Evolutionary conservation across 2,113 vertebrate species (phyloP), one percentile per base, ranked within the genome.

Genomic region (Aepyceros melampus): DNA sequence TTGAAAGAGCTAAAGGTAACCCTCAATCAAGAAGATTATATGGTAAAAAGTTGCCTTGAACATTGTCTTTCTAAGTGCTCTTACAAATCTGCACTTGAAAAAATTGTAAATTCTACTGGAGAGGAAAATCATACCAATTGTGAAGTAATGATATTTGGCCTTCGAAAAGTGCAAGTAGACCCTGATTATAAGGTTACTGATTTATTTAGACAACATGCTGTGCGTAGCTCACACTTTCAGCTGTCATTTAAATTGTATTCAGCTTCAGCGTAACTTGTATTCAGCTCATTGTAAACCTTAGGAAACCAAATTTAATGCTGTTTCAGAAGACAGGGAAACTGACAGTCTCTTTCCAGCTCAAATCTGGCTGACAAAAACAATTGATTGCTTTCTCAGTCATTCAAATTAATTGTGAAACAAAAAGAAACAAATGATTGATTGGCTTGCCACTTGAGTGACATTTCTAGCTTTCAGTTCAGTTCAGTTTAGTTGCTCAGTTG

Each of bases 161-260:
- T 97, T 93, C 76, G 78, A 94, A 96, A 74, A 93, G 62, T 87
- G 85, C 82, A 97, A 89, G 78, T 76, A 85, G 94, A 51, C 51
- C 23, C 96, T 97, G 87, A 98, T 94, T 96, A 89, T 87, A 89
- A 98, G 40, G 12, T 74, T 79, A 55, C 25, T 91, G 81, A 93
- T 96, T 97, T 98, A 96, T 89, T 97, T 95, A 97, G 90, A 83
- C 56, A 76, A 96, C 95, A 78, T 89, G 43, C 64, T 94, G 47
- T 31, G 97, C 82, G 0, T 71, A 33, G 95, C 95, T 96, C 88
- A 21, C 71, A 83, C 95, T 96, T 76, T 96, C 13, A 97, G 87
- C 96, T 96, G 60, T 64, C 91, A 98, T 74, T 98, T 98, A 97
- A 98, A 95, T 87, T 96, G 17, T 33, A 89, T 90, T 96, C 43